phyloP scores from a whole-genome alignment of 2,888 invertebrate species.

The Dicyrtomina minuta region DNA sequence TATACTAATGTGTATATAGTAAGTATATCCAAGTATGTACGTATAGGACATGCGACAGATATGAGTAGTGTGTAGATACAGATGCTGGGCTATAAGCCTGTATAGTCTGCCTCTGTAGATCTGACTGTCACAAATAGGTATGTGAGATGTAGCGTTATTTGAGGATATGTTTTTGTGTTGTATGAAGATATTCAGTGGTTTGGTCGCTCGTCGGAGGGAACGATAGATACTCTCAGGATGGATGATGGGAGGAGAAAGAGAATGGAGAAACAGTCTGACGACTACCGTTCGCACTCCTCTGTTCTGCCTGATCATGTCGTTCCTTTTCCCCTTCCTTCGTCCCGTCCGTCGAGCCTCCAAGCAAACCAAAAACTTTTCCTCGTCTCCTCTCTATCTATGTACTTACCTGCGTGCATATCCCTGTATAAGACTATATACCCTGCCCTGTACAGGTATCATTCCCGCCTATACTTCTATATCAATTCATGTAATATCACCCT shows the following conservation, averaged over 20 bases:
- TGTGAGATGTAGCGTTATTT: not conserved
- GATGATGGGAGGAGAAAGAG: slow-evolving; percentile 29
- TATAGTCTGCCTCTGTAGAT: too few relatives aligned
- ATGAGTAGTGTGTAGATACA: too few relatives aligned
- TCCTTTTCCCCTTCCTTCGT: slow-evolving; percentile 6
- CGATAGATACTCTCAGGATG: slow-evolving; percentile 9
- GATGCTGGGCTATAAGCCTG: too few relatives aligned
- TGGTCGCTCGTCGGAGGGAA: slow-evolving; percentile 9
- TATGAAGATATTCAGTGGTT: slow-evolving; percentile 33
- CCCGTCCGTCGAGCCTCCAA: too few relatives aligned
- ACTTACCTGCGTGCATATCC: not conserved
- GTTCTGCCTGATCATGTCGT: slow-evolving; percentile 20
- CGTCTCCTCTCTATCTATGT: not conserved
- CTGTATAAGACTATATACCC: not conserved
- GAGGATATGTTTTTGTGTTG: slow-evolving; percentile 19
- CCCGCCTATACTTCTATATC: not conserved
- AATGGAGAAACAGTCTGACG: slow-evolving; percentile 32
- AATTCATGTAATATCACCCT: too few relatives aligned
- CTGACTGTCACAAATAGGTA: slow-evolving; percentile 23
- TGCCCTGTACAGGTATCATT: not conserved
- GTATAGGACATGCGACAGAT: too few relatives aligned
- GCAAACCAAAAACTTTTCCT: slow-evolving; percentile 1
- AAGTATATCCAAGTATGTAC: too few relatives aligned
- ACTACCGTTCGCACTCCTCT: slow-evolving; percentile 28
- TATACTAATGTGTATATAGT: too few relatives aligned